Conservation (phyloP, 2,797 vertebrate species). For the Coluber constrictor region DNA sequence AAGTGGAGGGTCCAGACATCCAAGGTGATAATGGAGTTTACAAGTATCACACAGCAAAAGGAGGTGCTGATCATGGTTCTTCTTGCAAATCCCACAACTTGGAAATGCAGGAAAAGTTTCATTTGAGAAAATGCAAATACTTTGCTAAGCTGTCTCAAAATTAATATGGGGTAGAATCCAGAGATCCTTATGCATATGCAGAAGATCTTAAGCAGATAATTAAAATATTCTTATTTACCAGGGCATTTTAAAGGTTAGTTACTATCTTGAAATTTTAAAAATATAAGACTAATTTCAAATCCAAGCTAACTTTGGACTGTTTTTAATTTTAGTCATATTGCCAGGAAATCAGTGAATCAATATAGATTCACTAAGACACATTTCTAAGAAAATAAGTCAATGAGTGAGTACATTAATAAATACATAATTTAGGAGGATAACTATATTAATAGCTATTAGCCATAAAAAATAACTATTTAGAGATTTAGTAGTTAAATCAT, state of each 20-base stretch:
- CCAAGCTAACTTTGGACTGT: background rate
- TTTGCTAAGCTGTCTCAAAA: background rate
- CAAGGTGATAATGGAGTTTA: slow-evolving; percentile 97
- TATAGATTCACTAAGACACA: background rate
- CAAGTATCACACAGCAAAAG: slow-evolving; percentile 95
- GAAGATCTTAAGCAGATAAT: background rate
- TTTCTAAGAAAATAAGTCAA: background rate
- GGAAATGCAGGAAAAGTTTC: slow-evolving; percentile 54
- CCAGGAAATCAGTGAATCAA: background rate
- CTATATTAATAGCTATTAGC: background rate
- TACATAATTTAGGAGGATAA: background rate
- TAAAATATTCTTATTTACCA: background rate
- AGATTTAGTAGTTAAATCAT: background rate
- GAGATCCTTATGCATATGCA: background rate
- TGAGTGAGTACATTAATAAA: background rate
- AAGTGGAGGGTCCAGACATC: slow-evolving; percentile 94
- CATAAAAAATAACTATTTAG: background rate
- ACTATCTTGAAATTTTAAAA: background rate
- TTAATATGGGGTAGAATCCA: slow-evolving; percentile 8
- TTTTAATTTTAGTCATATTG: background rate
- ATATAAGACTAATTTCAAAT: background rate
- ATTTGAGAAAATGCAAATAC: slow-evolving; percentile 22
- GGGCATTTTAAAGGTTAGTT: background rate
- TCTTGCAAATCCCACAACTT: slow-evolving; percentile 99
- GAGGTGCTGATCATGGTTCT: slow-evolving; percentile 96